These are phyloP conservation scores for Proctacanthus coquilletti DNA, from an alignment of 1,140 invertebrate species.

Conservation along the genomic window DNA sequence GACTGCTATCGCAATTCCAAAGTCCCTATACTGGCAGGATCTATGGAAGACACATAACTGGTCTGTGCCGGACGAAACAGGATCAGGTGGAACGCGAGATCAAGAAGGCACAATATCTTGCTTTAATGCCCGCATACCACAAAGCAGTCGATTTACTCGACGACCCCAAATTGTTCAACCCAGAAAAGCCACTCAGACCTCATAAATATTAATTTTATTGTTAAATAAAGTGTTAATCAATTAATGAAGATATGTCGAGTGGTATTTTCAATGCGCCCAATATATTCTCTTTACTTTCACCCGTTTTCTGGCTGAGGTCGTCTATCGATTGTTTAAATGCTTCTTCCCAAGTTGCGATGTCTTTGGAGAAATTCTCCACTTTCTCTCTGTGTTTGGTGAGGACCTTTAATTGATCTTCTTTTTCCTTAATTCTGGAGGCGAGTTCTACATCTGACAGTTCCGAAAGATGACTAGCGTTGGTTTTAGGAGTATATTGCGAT, in stretches of 20 bases:
- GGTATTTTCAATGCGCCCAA: conserved; percentile 13
- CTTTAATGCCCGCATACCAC: conserved; percentile 59
- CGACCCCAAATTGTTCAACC: conserved; percentile 78
- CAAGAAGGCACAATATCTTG: conserved; percentile 49
- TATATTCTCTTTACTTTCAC: conserved; percentile 9
- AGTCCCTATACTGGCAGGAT: conserved; percentile 82
- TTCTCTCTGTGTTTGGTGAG: conserved; percentile 2
- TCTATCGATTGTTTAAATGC: conserved; percentile 13
- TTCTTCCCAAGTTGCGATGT: conserved; percentile 14
- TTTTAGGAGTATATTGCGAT: too few relatives aligned
- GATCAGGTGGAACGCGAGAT: conserved; percentile 52
- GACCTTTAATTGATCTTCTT: background rate
- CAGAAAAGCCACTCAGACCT: conserved; percentile 60
- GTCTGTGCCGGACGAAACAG: conserved; percentile 65
- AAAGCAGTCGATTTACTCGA: conserved; percentile 61
- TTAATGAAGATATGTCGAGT: conserved; percentile 10
- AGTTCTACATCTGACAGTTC: too few relatives aligned
- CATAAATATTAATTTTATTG: conserved; percentile 48
- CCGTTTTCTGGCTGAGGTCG: conserved; percentile 12
- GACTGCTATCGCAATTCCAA: conserved; percentile 86
- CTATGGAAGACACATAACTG: conserved; percentile 85
- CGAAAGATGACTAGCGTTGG: too few relatives aligned
- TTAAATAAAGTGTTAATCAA: background rate
- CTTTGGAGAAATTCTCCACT: conserved; percentile 12
- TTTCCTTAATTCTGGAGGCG: too few relatives aligned